These are phyloP conservation scores for Conomelus anceps DNA, from an alignment of 2,888 invertebrate species.

Conservation along the genomic window DNA sequence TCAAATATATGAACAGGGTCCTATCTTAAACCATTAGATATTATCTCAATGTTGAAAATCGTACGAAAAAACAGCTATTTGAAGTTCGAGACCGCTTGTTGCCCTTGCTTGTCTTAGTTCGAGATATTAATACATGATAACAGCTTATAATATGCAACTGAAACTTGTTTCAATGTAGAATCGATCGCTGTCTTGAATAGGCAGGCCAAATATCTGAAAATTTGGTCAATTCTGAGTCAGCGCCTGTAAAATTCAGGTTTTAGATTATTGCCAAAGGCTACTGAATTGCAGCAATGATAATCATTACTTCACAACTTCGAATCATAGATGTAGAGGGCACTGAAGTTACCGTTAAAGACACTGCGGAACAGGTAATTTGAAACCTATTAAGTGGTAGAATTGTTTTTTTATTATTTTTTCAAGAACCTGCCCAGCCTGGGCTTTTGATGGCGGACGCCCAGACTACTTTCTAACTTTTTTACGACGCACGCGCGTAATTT, in stretches of 20 bases:
- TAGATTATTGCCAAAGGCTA: background rate
- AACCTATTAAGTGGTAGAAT: background rate
- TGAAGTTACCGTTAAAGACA: background rate
- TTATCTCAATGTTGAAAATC: background rate
- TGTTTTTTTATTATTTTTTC: background rate
- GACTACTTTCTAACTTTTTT: background rate
- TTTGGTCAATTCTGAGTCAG: background rate
- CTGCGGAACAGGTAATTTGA: background rate
- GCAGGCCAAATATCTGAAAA: background rate
- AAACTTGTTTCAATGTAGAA: background rate
- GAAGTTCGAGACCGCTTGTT: background rate
- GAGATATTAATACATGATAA: background rate
- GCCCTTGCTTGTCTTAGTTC: background rate
- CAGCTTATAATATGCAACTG: background rate
- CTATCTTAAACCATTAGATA: background rate
- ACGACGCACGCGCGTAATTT: background rate
- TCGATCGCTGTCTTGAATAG: background rate
- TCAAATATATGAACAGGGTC: background rate
- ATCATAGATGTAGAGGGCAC: background rate
- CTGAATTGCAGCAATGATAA: background rate
- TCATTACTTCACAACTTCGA: background rate
- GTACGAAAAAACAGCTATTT: background rate
- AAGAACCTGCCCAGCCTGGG: background rate
- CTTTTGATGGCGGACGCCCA: background rate
- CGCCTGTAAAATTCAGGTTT: background rate